Evolutionary conservation across 92 coral and sea anemone species (phyloP).

Genomic region (Umimayanthus kanabou): DNA sequence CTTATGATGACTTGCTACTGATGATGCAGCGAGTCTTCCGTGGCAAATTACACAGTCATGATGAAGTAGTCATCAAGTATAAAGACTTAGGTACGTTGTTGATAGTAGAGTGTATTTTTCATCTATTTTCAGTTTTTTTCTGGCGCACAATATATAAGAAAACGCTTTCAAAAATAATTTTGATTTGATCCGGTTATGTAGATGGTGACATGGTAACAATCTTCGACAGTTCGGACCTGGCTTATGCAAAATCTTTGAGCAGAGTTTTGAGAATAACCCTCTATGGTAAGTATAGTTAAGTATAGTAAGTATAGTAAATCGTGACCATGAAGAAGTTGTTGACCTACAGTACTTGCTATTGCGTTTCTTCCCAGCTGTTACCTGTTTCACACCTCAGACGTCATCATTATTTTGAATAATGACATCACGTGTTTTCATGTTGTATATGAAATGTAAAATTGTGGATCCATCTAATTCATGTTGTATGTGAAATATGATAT

Average conservation of each 20-base stretch:
- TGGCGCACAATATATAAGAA: neutral
- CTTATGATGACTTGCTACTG: conserved; percentile 90
- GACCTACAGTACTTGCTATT: too few relatives aligned
- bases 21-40: conserved; percentile 99
- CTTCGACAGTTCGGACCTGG: conserved; percentile 93
- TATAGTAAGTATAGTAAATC: conserved; percentile 75
- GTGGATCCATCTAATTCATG: too few relatives aligned
- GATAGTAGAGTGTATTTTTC: too few relatives aligned
- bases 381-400: neutral
- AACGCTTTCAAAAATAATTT: too few relatives aligned
- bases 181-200: conserved; percentile 28
- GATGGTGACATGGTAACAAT: conserved; percentile 99
- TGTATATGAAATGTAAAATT: too few relatives aligned
- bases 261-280: conserved; percentile 87
- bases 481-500: too few relatives aligned
- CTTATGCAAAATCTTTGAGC: conserved; percentile 86
- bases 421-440: neutral
- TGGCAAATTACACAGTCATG: conserved; percentile 81
- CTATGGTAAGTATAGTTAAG: conserved; percentile 89
- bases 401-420: neutral
- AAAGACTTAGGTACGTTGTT: conserved; percentile 82
- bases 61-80: conserved; percentile 94
- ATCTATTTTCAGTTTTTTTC: neutral
- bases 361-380: too few relatives aligned
- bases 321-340: neutral